Base-by-base conservation (phyloP, 2,113 vertebrate genomes). In the Alligator mississippiensis region DNA sequence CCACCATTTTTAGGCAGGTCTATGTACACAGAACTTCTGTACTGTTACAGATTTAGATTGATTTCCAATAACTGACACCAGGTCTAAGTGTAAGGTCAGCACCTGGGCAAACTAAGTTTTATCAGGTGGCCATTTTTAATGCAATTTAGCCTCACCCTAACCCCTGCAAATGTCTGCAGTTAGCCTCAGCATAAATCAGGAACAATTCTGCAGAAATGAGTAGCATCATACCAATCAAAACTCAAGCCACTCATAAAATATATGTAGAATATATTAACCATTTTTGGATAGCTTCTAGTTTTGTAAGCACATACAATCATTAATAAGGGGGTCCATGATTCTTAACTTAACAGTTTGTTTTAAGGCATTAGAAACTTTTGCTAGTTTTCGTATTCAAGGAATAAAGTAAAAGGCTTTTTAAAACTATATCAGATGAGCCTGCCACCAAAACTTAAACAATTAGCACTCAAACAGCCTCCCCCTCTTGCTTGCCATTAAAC, bases 301-400 rank as follows among this genome's bases (percentile, higher is more conserved):
- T 85, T 59, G 60, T 19, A 87, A 85, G 21, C 22, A 55, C 10
- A 47, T 70, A 18, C 3, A 3, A 13, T 92, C 24, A 4, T 82
- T 84, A 13, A 5, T 19, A 30, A 68, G 4, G 18, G 82, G 24
- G 10, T 57, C 0, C 2, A 24, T 1, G 13, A 5, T 3, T 63
- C 60, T 77, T 61, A n/a, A 68, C 59, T 82, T 58, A 30, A 14
- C 27, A 80, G 15, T 21, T 25, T 25, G 55, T 30, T 19, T n/a
- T 66, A 3, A 15, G 62, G 68, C 59, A 7, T 22, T 28, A 5
- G 47, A 61, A 70, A 47, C 28, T 60, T 27, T 5, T 1, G 88
- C 84, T 25, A 54, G 7, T 55, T 4, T 25, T 0, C 14, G 10
- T 6, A 72, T 74, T 9, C 47, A 78, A 47, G 9, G 86, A 80